Evolutionary conservation across 1,140 invertebrate species (phyloP).

Genomic region (Venturia canescens): DNA sequence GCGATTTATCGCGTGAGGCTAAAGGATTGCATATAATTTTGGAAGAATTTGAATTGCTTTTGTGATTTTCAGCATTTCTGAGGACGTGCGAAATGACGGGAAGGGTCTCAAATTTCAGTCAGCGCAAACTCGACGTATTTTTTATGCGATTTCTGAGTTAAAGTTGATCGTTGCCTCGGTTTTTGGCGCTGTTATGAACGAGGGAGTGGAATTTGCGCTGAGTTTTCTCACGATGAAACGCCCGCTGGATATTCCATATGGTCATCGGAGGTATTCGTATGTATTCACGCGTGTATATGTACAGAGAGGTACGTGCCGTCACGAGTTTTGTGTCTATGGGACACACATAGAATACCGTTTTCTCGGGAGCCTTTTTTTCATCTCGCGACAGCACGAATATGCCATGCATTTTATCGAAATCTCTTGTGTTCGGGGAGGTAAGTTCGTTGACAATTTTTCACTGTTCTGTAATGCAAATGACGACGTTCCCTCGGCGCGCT

Average conservation of each 20-base stretch:
- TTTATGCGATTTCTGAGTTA: too few relatives aligned
- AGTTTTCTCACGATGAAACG: not conserved
- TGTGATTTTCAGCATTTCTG: too few relatives aligned
- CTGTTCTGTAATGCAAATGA: not conserved
- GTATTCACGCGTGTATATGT: slow-evolving; percentile 3
- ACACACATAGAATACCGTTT: slow-evolving; percentile 40
- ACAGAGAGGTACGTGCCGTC: slow-evolving; percentile 17
- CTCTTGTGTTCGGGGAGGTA: not conserved
- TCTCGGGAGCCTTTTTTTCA: not conserved
- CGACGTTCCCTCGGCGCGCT: not conserved
- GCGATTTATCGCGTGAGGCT: too few relatives aligned
- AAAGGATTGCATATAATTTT: too few relatives aligned
- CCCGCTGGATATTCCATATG: not conserved
- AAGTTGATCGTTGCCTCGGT: too few relatives aligned
- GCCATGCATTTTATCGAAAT: not conserved
- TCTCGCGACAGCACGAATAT: not conserved
- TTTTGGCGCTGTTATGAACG: too few relatives aligned
- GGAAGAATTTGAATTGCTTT: too few relatives aligned
- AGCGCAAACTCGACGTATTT: too few relatives aligned
- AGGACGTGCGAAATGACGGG: too few relatives aligned
- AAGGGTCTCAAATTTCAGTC: too few relatives aligned
- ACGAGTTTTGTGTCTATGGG: slow-evolving; percentile 41
- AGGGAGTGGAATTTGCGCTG: not conserved
- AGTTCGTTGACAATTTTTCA: not conserved
- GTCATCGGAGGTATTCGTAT: slow-evolving; percentile 14